A percentile compares a stretch with the other conserved stretches of the same genome.
These are phyloP conservation scores for Acanthacorydalis orientalis DNA, from an alignment of 2,888 invertebrate species.

Conservation along the genomic window DNA sequence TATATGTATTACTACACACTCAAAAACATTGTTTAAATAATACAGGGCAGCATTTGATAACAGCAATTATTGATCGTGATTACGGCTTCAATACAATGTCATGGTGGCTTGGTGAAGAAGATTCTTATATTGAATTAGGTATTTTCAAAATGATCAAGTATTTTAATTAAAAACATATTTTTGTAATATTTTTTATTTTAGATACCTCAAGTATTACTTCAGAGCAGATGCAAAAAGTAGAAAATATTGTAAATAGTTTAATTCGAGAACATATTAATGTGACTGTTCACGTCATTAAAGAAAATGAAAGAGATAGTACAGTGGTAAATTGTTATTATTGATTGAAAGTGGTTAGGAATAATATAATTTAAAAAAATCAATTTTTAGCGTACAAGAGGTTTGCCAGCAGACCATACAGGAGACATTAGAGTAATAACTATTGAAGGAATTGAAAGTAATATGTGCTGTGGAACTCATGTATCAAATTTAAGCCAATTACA, in stretches of 20 bases:
- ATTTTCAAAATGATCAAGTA: constrained; percentile 7
- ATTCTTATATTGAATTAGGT: constrained; percentile 54
- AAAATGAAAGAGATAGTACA: not conserved
- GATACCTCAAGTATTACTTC: constrained; percentile 33
- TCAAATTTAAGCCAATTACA: constrained; percentile 53
- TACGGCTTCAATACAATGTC: constrained; percentile 54
- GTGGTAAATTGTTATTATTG: not conserved
- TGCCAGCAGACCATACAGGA: constrained; percentile 66
- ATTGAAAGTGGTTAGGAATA: constrained; percentile 6
- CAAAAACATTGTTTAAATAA: constrained; percentile 8
- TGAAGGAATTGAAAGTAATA: constrained; percentile 56
- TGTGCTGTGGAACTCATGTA: constrained; percentile 84
- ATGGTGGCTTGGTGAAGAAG: constrained; percentile 67
- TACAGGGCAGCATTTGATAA: constrained; percentile 64
- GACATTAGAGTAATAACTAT: constrained; percentile 63
- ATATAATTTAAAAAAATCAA: too few species aligned
- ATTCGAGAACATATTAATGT: constrained; percentile 30
- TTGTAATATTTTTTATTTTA: constrained; percentile 12
- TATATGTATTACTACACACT: too few species aligned
- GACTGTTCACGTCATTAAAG: constrained; percentile 21
- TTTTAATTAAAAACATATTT: not conserved
- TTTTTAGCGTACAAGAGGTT: constrained; percentile 43
- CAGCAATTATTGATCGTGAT: constrained; percentile 55
- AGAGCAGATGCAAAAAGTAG: constrained; percentile 35
- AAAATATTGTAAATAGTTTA: constrained; percentile 46